These are phyloP conservation scores for Stenoptilia bipunctidactyla DNA, from an alignment of 2,888 invertebrate genomes.

Conservation along the genomic window DNA sequence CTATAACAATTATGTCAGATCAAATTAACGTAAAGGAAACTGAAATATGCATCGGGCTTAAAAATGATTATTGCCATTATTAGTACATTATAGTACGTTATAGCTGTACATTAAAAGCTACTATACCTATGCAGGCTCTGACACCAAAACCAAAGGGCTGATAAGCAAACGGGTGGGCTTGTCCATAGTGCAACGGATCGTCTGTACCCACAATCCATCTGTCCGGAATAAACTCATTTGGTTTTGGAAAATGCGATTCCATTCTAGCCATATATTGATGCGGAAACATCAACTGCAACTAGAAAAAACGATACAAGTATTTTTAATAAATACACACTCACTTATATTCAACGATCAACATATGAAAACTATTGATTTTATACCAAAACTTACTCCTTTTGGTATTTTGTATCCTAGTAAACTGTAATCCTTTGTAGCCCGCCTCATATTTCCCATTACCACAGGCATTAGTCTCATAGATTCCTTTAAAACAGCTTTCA, in stretches of 20 bases:
- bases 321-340: too few species aligned
- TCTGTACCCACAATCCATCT: constrained; percentile 69
- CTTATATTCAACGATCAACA: too few species aligned
- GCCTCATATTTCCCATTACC: constrained; percentile 58
- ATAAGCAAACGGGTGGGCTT: constrained; percentile 68
- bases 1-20: too few species aligned
- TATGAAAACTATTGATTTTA: background rate
- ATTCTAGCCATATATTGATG: constrained; percentile 74
- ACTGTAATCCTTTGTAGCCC: constrained; percentile 52
- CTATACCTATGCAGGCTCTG: constrained; percentile 71
- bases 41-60: too few species aligned
- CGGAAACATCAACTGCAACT: constrained; percentile 18
- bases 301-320: too few species aligned
- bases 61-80: too few species aligned
- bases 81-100: too few species aligned
- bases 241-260: constrained; percentile 72
- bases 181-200: constrained; percentile 30
- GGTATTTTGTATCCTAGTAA: constrained; percentile 71
- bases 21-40: too few species aligned
- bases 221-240: constrained; percentile 76
- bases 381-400: constrained; percentile 42
- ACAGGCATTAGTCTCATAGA: constrained; percentile 67
- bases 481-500: constrained; percentile 77
- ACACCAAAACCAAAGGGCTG: constrained; percentile 75
- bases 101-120: too few species aligned